phyloP scores from a whole-genome alignment of 2,797 vertebrate genomes.

The Coregonus suidteri region DNA sequence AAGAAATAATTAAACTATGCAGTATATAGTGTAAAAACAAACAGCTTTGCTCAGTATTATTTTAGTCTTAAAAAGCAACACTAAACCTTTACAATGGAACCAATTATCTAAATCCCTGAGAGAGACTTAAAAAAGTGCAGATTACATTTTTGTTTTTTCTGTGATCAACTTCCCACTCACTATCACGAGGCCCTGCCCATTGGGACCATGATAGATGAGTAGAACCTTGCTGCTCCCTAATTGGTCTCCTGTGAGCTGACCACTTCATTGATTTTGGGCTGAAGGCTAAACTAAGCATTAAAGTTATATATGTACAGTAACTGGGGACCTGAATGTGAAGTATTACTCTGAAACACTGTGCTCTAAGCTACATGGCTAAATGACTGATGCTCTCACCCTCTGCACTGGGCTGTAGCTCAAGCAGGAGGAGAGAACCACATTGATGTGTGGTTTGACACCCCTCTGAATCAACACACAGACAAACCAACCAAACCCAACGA shows the following conservation, averaged over 20 bases:
- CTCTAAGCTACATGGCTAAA: slow-evolving; percentile 8
- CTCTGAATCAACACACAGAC: background rate
- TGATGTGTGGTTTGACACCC: slow-evolving; percentile 2
- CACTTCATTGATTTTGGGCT: slow-evolving; percentile 12
- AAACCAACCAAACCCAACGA: background rate
- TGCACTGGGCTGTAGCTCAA: slow-evolving; percentile 12
- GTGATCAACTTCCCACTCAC: slow-evolving; percentile 5
- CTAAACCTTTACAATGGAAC: slow-evolving; percentile 8
- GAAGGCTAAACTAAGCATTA: slow-evolving; percentile 20
- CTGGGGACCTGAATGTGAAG: background rate
- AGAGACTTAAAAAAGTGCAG: slow-evolving; percentile 14
- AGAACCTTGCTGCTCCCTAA: slow-evolving; percentile 7
- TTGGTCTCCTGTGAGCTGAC: slow-evolving; percentile 10
- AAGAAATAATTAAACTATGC: background rate
- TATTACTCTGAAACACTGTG: slow-evolving; percentile 20
- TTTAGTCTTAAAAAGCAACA: slow-evolving; percentile 15
- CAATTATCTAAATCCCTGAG: slow-evolving; percentile 41
- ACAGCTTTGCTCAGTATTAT: slow-evolving; percentile 11
- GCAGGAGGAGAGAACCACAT: background rate
- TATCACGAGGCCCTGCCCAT: slow-evolving; percentile 9
- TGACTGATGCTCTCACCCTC: background rate
- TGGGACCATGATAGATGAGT: slow-evolving; percentile 18
- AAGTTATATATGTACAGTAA: slow-evolving; percentile 22
- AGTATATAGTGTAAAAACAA: background rate
- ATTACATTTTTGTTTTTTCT: background rate